Evolutionary conservation across 1,140 invertebrate species (phyloP), one percentile per base, ranked within the genome.

Genomic region (Ylistrum balloti): DNA sequence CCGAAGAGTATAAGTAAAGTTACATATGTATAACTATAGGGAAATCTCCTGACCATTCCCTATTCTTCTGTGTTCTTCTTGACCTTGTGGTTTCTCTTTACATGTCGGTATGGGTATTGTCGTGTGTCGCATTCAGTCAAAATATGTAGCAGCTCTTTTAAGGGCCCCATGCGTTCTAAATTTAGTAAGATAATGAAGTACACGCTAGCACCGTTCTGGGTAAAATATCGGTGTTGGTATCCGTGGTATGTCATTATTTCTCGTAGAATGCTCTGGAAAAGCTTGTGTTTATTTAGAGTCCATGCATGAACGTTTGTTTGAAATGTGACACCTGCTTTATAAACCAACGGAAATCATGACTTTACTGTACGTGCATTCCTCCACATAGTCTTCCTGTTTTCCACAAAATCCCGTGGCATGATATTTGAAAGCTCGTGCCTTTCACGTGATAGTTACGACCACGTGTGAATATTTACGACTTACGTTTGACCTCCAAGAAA

Each of bases 271-370:
- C 9, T 28, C 56, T 74, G 56, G 22, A 28, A 11, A 74, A 74
- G 22, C 56, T 3, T n/a, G n/a, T 74, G 56, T 74, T 74, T 74
- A 74, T 74, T 74, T 74, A n/a, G 7, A 74, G 7, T n/a, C 56
- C 56, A 74, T 74, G 28, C 56, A 74, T 11, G 22, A 74, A n/a
- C 56, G 56, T n/a, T 74, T 74, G n/a, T 74, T 74, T 74, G 56
- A 74, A 74, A 74, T 74, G 56, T 74, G 56, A 74, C 56, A 74
- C 56, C 56, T 74, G 56, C 22, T 74, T 5, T 74, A 28, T 11
- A 28, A 5, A 74, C 22, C 28, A 28, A 74, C 22, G 7, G 56
- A 28, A 5, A 74, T 28, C 56, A n/a, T 28, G 13, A 11, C 22
- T 74, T 74, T 5, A 28, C 9, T 74, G 56, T 74, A 74, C 56